phyloP scores from a whole-genome alignment of 2,797 vertebrate genomes.

The Chiroxiphia lanceolata region DNA sequence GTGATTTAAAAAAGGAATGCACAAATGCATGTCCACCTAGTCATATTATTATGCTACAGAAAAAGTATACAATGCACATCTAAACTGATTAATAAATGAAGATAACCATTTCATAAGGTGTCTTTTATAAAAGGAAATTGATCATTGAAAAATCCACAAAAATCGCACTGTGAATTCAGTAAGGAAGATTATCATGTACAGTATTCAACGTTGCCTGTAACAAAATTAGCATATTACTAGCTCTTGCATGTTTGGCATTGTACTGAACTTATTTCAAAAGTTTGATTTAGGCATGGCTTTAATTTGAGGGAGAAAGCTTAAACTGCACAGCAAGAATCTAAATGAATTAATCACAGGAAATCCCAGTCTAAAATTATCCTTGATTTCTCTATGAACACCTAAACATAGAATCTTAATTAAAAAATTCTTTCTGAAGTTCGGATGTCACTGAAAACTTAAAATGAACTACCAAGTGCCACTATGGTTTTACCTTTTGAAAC shows the following conservation, averaged over 20 bases:
- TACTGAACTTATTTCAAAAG: not conserved
- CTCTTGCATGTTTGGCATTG: not conserved
- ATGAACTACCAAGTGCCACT: not conserved
- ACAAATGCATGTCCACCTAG: not conserved
- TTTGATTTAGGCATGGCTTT: not conserved
- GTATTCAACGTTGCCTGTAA: not conserved
- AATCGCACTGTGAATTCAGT: not conserved
- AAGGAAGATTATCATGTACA: not conserved
- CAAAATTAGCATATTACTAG: not conserved
- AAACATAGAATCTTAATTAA: not conserved
- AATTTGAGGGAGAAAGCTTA: not conserved
- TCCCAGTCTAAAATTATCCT: not conserved
- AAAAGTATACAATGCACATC: not conserved
- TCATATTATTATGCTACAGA: not conserved
- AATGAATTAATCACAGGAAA: not conserved
- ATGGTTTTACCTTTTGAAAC: not conserved
- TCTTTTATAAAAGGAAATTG: not conserved
- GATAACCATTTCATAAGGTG: not conserved
- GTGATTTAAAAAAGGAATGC: not conserved
- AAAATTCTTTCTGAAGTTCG: not conserved
- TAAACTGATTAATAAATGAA: not conserved
- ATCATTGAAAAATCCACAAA: not conserved
- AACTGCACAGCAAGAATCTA: not conserved
- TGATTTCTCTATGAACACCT: accelerated
- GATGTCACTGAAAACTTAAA: not conserved